Conservation (phyloP, 2,888 invertebrate species). For the Prionchulus punctatus region DNA sequence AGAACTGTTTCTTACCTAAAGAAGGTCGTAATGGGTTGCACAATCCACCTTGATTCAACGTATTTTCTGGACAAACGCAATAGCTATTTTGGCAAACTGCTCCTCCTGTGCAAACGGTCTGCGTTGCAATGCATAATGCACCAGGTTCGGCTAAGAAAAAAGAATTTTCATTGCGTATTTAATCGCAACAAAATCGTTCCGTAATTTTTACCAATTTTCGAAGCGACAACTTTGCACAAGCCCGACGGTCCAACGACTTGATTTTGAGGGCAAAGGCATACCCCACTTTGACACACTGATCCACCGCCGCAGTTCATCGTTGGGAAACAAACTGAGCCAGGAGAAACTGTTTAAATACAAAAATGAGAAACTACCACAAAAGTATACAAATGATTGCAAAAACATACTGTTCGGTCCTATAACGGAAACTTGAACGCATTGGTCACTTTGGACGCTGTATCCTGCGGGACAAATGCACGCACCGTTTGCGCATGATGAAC, state of each 20-base stretch:
- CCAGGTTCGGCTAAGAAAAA: conserved; percentile 8
- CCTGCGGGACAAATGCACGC: conserved; percentile 19
- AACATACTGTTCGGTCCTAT: too few species aligned
- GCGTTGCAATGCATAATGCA: neutral
- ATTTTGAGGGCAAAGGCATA: conserved; percentile 8
- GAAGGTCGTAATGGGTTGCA: too few species aligned
- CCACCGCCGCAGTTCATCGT: conserved; percentile 14
- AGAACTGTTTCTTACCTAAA: too few species aligned
- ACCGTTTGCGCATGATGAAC: conserved; percentile 18
- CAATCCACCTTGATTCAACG: neutral
- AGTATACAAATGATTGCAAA: too few species aligned
- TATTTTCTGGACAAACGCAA: conserved; percentile 6
- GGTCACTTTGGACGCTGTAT: conserved; percentile 4
- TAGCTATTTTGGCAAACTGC: neutral
- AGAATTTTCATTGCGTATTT: neutral
- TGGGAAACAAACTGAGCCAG: too few species aligned
- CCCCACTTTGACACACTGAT: neutral
- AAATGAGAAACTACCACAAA: too few species aligned
- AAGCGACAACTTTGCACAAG: neutral
- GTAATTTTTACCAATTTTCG: neutral
- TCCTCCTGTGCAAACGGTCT: conserved; percentile 5
- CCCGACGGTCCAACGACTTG: neutral
- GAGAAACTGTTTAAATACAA: too few species aligned
- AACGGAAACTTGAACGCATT: too few species aligned
- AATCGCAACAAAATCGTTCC: neutral